Conservation (phyloP, 1,140 invertebrate genomes). For the Sminthurides bifidus region DNA sequence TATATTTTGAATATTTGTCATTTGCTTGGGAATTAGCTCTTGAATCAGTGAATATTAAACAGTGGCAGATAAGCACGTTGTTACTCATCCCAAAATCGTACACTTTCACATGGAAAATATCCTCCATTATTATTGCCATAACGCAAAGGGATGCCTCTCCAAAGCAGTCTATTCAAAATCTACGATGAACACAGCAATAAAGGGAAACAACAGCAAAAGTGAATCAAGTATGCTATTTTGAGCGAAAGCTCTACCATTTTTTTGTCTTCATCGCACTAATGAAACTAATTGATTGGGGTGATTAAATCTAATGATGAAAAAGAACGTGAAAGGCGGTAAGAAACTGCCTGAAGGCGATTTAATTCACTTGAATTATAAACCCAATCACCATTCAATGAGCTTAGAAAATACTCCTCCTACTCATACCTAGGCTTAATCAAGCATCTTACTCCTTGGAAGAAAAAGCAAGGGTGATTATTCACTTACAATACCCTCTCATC, state of each 20-base stretch:
- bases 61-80: too few species aligned
- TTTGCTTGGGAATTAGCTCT: too few species aligned
- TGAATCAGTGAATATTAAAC: too few species aligned
- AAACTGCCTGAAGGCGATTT: neutral
- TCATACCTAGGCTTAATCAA: neutral
- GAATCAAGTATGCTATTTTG: neutral
- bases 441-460: too few species aligned
- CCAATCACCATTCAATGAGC: neutral
- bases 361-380: neutral
- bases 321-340: neutral
- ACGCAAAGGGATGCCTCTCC: neutral
- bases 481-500: too few species aligned
- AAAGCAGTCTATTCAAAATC: too few species aligned
- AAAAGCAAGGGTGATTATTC: too few species aligned
- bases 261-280: conserved; percentile 2
- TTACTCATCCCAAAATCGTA: too few species aligned
- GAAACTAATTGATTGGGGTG: conserved; percentile 14
- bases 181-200: too few species aligned
- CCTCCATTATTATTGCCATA: neutral
- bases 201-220: too few species aligned
- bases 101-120: neutral
- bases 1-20: too few species aligned
- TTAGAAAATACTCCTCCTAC: neutral
- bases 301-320: neutral
- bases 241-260: neutral